Base-by-base conservation (phyloP, 2,113 vertebrate species). In the Bubalus kerabau region DNA sequence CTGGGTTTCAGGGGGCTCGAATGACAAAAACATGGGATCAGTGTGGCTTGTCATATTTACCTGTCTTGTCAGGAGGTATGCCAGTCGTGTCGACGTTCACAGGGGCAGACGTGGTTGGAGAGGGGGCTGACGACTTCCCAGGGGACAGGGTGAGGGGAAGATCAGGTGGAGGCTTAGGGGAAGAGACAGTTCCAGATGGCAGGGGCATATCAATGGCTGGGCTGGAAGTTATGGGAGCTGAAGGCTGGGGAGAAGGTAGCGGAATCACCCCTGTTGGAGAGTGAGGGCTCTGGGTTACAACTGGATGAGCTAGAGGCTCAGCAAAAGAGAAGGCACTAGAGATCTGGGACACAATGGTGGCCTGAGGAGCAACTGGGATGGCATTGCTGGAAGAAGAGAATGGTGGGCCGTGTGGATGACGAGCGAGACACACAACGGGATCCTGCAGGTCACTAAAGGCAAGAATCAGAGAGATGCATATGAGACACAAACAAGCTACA, bases 21-120 rank as follows among this genome's bases (percentile, higher is more conserved):
- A 94, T 62, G 19, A 78, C 54, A 90, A 89, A 52, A 23, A 43
- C 5, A 1, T 13, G 54, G 16, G 23, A 40, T 54, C 88, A 95
- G 54, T 36, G 21, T n/a, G n/a, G 15, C 0, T 71, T 46, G 96
- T 93, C 9, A n/a, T 96, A 97, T 84, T 99, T 98, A 99, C 99
- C 98, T 98, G 97, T 97, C 56, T 62, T 97, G 50, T 82, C 64
- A 62, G 93, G 87, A 96, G 92, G 32, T 64, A 83, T 24, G 82
- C 56, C 94, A 93, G 84, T 86, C 19, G 6, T 94, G 86, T 83
- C 36, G 76, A 43, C 95, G 60, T 93, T 96, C 86, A 56, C 64
- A 93, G 97, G 92, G 87, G 85, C 78, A 96, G 91, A 92, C 17
- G 93, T 93, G 87, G 85, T 94, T 23, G 89, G 0, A 97, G 87